Evolutionary conservation across 30 jellyfish, hydroid and myxozoan genomes (phyloP).

Genomic region (Cassiopea xamachana): DNA sequence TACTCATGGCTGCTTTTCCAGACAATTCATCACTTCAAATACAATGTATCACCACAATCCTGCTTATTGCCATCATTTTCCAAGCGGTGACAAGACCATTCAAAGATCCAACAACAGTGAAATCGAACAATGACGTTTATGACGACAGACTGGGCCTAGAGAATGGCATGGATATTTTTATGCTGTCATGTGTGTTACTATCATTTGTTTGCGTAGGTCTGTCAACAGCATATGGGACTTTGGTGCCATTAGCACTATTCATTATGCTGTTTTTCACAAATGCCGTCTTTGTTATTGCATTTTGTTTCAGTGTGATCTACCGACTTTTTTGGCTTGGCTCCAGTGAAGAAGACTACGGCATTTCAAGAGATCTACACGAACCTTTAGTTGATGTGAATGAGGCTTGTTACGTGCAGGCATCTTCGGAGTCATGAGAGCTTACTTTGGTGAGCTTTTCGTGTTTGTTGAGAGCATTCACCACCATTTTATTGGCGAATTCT

Average conservation of each 20-base stretch:
- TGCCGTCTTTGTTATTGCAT: not conserved
- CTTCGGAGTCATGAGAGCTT: not conserved
- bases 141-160: constrained; percentile 21
- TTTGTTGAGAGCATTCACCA: not conserved
- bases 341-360: not conserved
- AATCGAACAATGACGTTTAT: not conserved
- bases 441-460: not conserved
- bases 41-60: not conserved
- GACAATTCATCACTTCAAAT: constrained; percentile 28
- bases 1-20: constrained; percentile 27
- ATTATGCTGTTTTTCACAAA: not conserved
- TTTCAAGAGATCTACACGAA: not conserved
- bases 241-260: not conserved
- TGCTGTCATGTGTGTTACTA: constrained; percentile 23
- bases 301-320: not conserved
- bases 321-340: constrained; percentile 3
- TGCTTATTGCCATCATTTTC: not conserved
- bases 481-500: too few relatives aligned
- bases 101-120: too few relatives aligned
- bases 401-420: not conserved
- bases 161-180: constrained; percentile 35
- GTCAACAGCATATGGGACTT: constrained; percentile 9
- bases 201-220: constrained; percentile 42
- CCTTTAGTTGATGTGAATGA: not conserved
- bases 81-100: not conserved